phyloP scores from a whole-genome alignment of 2,797 vertebrate genomes.

The Amblyraja radiata region DNA sequence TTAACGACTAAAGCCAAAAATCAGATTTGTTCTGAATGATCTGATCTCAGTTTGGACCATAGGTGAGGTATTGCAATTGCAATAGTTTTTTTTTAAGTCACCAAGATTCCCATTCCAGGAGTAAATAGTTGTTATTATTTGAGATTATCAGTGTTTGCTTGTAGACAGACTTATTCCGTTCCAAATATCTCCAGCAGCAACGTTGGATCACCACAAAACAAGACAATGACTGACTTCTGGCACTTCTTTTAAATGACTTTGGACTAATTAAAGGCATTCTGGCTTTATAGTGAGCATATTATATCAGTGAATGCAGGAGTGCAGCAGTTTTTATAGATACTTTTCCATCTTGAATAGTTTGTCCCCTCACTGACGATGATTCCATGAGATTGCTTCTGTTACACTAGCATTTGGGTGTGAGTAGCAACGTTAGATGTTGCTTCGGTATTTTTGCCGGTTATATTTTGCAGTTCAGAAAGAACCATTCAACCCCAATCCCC shows the following conservation, averaged over 20 bases:
- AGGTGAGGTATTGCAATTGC: not conserved
- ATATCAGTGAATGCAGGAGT: not conserved
- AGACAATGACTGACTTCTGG: not conserved
- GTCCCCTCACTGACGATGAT: not conserved
- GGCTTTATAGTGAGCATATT: not conserved
- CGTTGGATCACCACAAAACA: not conserved
- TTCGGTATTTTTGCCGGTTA: not conserved
- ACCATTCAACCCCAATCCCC: not conserved
- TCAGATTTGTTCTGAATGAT: not conserved
- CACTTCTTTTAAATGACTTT: not conserved
- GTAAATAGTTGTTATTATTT: not conserved
- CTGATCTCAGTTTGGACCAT: not conserved
- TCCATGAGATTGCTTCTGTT: not conserved
- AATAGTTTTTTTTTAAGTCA: not conserved
- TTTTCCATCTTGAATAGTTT: not conserved
- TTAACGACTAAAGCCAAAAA: too few relatives aligned
- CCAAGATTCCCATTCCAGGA: not conserved
- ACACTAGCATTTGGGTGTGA: not conserved
- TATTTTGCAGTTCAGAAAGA: not conserved
- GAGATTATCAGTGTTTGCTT: not conserved
- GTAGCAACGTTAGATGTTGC: not conserved
- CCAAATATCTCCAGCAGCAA: not conserved
- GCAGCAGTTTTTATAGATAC: not conserved
- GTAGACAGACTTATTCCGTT: not conserved
- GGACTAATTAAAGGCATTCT: not conserved